phyloP scores from a whole-genome alignment of 2,113 vertebrate genomes.

The Aix galericulata region DNA sequence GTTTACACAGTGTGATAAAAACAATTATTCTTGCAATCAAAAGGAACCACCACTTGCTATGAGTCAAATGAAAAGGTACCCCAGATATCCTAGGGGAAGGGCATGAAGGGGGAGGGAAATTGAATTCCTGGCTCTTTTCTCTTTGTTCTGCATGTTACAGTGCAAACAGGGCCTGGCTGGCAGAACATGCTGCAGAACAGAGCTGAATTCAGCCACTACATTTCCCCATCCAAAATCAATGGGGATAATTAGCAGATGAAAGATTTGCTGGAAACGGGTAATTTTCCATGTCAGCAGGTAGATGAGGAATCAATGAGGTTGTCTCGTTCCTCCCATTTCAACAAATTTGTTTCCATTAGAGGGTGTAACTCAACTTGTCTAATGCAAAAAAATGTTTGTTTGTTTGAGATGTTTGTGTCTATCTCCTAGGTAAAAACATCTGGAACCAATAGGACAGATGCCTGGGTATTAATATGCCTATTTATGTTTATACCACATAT shows the following conservation, averaged over 20 bases:
- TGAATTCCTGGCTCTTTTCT: background rate
- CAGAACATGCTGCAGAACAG: background rate
- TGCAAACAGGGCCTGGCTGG: background rate
- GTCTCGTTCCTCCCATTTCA: constrained; percentile 23
- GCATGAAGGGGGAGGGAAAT: background rate
- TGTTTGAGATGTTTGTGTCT: background rate
- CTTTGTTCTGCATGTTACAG: background rate
- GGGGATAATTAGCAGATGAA: constrained; percentile 59
- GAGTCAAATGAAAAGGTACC: background rate
- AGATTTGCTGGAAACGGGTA: background rate
- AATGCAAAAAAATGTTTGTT: background rate
- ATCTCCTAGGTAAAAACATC: background rate
- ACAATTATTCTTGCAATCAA: background rate
- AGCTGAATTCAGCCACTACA: background rate
- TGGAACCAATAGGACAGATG: background rate
- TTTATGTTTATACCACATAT: background rate
- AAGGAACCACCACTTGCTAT: background rate
- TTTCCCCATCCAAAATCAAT: constrained; percentile 61
- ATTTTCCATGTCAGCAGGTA: constrained; percentile 52
- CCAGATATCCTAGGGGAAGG: background rate
- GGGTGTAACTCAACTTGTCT: background rate
- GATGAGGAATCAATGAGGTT: constrained; percentile 53
- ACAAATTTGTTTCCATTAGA: constrained; percentile 20
- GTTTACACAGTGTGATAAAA: background rate
- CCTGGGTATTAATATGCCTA: background rate